Conservation (phyloP, 2,888 invertebrate species). For the Auanema freiburgensis region DNA sequence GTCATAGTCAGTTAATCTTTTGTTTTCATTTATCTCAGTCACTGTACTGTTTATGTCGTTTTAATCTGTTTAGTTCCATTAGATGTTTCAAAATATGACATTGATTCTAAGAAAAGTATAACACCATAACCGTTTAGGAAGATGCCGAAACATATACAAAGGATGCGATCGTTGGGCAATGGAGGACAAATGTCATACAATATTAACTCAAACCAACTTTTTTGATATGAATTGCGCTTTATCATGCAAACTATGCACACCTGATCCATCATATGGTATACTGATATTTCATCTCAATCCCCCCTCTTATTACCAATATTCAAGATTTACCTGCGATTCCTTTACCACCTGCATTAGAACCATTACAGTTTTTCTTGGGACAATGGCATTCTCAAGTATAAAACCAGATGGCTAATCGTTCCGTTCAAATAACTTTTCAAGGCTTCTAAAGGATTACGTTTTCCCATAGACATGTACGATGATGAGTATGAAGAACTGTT, state of each 20-base stretch:
- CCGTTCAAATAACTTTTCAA: constrained; percentile 7
- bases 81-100: background rate
- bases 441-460: constrained; percentile 57
- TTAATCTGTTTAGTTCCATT: background rate
- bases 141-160: constrained; percentile 64
- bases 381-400: constrained; percentile 59
- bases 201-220: constrained; percentile 61
- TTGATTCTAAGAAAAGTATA: background rate
- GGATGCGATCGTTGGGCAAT: constrained; percentile 63
- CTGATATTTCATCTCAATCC: constrained; percentile 19
- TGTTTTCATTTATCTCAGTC: background rate
- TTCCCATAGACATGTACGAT: constrained; percentile 59
- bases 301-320: background rate
- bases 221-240: constrained; percentile 64
- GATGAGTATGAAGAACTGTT: constrained; percentile 60
- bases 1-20: constrained; percentile 56
- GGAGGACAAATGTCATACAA: constrained; percentile 62
- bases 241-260: constrained; percentile 61
- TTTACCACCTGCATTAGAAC: constrained; percentile 63
- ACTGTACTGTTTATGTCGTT: background rate
- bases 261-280: constrained; percentile 57
- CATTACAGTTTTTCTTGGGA: constrained; percentile 63
- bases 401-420: background rate
- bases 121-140: constrained; percentile 46
- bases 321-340: constrained; percentile 57